Conservation (phyloP, 2,113 vertebrate genomes). For the Mobula hypostoma region DNA sequence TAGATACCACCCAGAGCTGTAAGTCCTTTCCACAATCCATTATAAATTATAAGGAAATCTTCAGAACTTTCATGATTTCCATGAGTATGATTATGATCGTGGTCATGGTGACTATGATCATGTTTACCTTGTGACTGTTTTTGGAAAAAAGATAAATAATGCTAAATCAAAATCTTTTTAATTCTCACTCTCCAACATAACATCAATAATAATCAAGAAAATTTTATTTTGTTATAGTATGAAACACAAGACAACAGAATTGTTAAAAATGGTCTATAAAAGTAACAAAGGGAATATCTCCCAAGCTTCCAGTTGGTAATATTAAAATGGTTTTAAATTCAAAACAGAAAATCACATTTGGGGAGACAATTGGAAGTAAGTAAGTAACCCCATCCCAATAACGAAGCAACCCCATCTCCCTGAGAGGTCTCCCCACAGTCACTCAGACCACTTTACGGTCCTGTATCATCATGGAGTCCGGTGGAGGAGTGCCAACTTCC, state of each 20-base stretch:
- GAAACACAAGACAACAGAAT: not conserved
- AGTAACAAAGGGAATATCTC: no score
- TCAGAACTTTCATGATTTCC: conserved; percentile 22
- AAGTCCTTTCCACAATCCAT: conserved; percentile 89
- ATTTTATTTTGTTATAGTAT: not conserved
- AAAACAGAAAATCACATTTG: not conserved
- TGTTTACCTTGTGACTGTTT: conserved; percentile 78
- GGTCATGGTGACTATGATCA: conserved; percentile 64
- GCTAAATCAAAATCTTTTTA: not conserved
- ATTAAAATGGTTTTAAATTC: not conserved
- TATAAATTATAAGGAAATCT: conserved; percentile 65
- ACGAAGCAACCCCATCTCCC: no score
- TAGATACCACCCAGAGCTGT: conserved; percentile 89
- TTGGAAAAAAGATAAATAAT: conserved; percentile 22
- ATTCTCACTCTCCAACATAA: not conserved
- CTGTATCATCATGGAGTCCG: no score
- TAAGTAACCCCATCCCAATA: no score
- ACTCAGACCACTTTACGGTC: no score
- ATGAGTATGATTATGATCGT: conserved; percentile 46
- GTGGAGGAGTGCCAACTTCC: no score
- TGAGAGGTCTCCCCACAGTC: no score
- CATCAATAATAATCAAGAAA: not conserved
- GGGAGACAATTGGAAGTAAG: not conserved
- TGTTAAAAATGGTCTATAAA: not conserved
- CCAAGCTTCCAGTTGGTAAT: not conserved